These are phyloP conservation scores for Helogale parvula DNA, from an alignment of 2,113 vertebrate genomes.

Conservation along the genomic window DNA sequence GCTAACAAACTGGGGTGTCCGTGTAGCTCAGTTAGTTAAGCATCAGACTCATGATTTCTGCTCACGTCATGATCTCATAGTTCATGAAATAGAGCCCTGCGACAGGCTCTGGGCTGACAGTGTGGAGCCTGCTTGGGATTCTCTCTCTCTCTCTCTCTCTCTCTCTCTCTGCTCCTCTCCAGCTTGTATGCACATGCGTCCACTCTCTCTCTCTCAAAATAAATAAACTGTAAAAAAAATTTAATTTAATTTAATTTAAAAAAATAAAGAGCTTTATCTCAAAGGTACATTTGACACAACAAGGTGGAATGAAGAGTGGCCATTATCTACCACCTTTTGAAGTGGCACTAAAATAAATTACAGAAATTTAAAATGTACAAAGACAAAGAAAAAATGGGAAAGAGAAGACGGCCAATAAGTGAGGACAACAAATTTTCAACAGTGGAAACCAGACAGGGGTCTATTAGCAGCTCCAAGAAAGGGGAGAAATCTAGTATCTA, in stretches of 20 bases:
- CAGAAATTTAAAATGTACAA: not conserved
- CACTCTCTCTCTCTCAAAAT: too few relatives aligned
- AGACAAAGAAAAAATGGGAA: not conserved
- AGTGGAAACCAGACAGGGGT: not conserved
- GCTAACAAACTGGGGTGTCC: not conserved
- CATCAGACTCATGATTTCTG: too few relatives aligned
- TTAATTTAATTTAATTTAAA: too few relatives aligned
- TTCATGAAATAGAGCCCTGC: too few relatives aligned
- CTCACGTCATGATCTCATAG: too few relatives aligned
- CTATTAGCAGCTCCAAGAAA: not conserved
- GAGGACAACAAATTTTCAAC: not conserved
- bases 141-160: too few relatives aligned
- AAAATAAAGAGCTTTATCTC: not conserved
- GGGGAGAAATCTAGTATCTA: not conserved
- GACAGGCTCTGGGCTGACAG: too few relatives aligned
- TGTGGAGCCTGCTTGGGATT: too few relatives aligned
- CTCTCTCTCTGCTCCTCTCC: too few relatives aligned
- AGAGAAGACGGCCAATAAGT: not conserved
- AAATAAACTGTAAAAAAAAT: too few relatives aligned
- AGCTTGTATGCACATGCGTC: too few relatives aligned
- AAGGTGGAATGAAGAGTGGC: not conserved
- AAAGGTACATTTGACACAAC: not conserved
- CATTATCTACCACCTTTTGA: not conserved
- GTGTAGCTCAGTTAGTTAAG: too few relatives aligned
- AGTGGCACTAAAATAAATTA: not conserved